Evolutionary conservation across 1,140 invertebrate genomes (phyloP), one percentile per base, ranked within the genome.

Genomic region (Thaumatotibia leucotreta): DNA sequence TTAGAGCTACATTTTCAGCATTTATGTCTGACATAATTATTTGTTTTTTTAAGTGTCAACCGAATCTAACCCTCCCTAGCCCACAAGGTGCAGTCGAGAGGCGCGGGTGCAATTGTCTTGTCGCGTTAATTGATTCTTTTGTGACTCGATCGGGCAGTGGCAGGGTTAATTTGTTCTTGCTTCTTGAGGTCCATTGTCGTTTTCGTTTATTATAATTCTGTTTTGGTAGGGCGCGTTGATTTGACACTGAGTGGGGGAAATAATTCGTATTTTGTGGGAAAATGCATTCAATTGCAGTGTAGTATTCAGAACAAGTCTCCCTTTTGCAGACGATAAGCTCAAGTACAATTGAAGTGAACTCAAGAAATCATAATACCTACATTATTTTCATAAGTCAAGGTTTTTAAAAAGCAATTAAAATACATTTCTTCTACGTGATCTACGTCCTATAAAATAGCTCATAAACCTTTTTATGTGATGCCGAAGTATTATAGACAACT

Each of bases 91-190:
- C 52, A 58, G 11, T 49, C 6, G 24, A 31, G 52, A 27, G 52
- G 2, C n/a, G n/a, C 68, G 74, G 75, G 75, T 73, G 76, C 77
- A 75, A 79, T 84, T 82, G 77, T 79, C 77, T 76, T 79, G 74
- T 75, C 72, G 72, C 67, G 69, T 58, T 82, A 86, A 86, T 83
- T 84, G 82, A 82, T 84, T 84, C 82, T 75, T 86, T 84, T 86
- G 83, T 86, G 69, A 74, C 54, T 75, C 77, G 81, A 78, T 84
- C 82, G 76, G 69, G 52, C 66, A 27, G 52, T 11, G 52, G 14
- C 52, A 58, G 52, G 52, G 52, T 58, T 58, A 58, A 58, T 58
- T 58, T 23, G 52, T 45, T 45, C 39, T 45, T n/a, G n/a, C 52
- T 27, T n/a, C 52, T 58, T 29, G 24, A 29, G 52, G 24, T 5